Evolutionary conservation across 2,113 vertebrate genomes (phyloP).

Genomic region (Hirundichthys speculiger): DNA sequence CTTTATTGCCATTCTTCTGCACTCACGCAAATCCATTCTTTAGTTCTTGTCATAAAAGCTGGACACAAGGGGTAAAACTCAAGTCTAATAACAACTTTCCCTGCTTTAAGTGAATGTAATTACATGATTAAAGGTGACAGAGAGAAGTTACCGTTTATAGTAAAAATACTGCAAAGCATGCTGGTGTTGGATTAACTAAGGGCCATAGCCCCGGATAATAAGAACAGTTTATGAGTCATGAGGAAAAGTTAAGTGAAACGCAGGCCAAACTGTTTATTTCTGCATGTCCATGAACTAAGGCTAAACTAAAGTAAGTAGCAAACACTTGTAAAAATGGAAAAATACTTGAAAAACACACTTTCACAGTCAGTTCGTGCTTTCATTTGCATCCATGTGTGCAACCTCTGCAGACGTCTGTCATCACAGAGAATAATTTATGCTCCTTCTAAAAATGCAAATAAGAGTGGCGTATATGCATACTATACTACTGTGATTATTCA

Average conservation of each 20-base stretch:
- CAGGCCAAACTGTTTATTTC: constrained; percentile 5
- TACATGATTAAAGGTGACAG: neutral
- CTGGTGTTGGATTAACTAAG: constrained; percentile 8
- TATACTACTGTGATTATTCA: no score
- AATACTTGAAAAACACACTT: neutral
- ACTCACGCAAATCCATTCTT: neutral
- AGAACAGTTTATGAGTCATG: constrained; percentile 25
- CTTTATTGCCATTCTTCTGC: constrained; percentile 5
- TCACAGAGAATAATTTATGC: neutral
- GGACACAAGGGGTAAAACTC: neutral
- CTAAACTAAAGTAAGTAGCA: no score
- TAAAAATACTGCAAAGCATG: constrained; percentile 13
- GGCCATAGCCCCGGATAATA: constrained; percentile 8
- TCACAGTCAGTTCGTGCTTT: constrained; percentile 4
- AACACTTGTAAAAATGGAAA: constrained; percentile 1
- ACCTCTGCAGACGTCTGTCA: neutral
- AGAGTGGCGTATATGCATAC: no score
- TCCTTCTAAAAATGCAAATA: constrained; percentile 21
- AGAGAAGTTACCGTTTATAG: constrained; percentile 4
- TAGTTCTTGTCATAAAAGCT: constrained; percentile 10
- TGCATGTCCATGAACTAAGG: neutral
- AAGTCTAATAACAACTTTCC: neutral
- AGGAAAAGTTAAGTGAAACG: constrained; percentile 16
- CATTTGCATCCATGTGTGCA: constrained; percentile 15
- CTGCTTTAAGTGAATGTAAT: constrained; percentile 10